Conservation (phyloP, 2,888 invertebrate genomes). For the Xylota sylvarum region DNA sequence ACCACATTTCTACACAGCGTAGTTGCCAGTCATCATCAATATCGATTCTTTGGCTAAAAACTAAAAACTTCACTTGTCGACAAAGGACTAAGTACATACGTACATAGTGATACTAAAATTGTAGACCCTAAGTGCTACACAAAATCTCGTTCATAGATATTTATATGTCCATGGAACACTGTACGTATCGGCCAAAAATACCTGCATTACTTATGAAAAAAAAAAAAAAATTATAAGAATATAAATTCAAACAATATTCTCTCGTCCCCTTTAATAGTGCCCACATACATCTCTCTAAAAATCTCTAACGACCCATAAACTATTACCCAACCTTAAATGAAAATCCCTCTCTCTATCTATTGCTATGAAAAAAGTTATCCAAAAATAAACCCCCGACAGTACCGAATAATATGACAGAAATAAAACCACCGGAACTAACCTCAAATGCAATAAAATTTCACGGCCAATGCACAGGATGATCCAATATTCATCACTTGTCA, state of each 20-base stretch:
- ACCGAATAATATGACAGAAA: conserved; percentile 68
- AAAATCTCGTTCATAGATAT: no score
- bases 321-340: conserved; percentile 34
- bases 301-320: conserved; percentile 58
- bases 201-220: not conserved
- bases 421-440: conserved; percentile 74
- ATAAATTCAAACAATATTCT: conserved; percentile 1
- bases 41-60: no score
- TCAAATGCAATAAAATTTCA: conserved; percentile 77
- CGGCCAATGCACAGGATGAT: conserved; percentile 76
- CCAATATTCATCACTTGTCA: conserved; percentile 76
- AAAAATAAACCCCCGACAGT: conserved; percentile 24
- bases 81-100: no score
- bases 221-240: not conserved
- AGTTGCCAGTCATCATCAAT: no score
- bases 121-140: no score
- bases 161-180: no score
- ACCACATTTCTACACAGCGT: no score
- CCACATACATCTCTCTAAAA: conserved; percentile 17
- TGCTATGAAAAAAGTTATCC: conserved; percentile 9
- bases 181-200: not conserved
- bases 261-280: not conserved
- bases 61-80: no score
- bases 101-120: no score
- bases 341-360: not conserved